Base-by-base conservation (phyloP, 2,888 invertebrate species). In the Caenorhabditis sp. region DNA sequence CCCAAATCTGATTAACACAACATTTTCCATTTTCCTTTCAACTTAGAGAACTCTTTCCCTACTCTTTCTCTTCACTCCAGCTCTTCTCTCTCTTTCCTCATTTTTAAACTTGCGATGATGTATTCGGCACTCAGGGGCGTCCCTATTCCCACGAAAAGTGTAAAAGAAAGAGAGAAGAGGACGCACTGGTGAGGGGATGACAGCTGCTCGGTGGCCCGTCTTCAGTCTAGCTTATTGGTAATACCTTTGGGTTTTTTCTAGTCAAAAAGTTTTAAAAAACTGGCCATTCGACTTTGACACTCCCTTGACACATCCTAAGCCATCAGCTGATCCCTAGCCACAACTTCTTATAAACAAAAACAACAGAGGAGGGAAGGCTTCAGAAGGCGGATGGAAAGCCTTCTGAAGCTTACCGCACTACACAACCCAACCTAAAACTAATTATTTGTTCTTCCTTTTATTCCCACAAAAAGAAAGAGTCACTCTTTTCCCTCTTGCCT, bases 101-200 rank as follows among this genome's bases (percentile, higher is more conserved):
- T 51, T 64, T 32, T 64, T 44, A 20, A 32, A 50, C 47, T 64
- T 64, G 32, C 24, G 51, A 64, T 22, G 51, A 24, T 24, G 40
- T 61, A 24, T 61, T 61, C 40, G 18, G 61, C 61, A 47, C 47
- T 47, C 47, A 47, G 47, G n/a, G 47, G 47, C 47, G 47, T 47
- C 44, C 24, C 40, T 24, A 61, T 71, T 71, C 71, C 61, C 71
- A 71, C 71, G 62, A 40, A 69, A 71, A 71, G 71, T 71, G 71
- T 71, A 71, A 71, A 71, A 61, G 55, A 55, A 44, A 51, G 70
- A 61, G 60, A 61, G 26, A 47, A 37, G 53, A 51, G 35, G 61
- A 20, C 37, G 24, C 37, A 40, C 61, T 44, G 24, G 24, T 18
- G 44, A 61, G 44, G 35, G 56, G 67, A 62, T 62, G 71, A 71